These are phyloP conservation scores for Drosophila cyrtoloma DNA, from an alignment of 2,888 invertebrate genomes.

Conservation along the genomic window DNA sequence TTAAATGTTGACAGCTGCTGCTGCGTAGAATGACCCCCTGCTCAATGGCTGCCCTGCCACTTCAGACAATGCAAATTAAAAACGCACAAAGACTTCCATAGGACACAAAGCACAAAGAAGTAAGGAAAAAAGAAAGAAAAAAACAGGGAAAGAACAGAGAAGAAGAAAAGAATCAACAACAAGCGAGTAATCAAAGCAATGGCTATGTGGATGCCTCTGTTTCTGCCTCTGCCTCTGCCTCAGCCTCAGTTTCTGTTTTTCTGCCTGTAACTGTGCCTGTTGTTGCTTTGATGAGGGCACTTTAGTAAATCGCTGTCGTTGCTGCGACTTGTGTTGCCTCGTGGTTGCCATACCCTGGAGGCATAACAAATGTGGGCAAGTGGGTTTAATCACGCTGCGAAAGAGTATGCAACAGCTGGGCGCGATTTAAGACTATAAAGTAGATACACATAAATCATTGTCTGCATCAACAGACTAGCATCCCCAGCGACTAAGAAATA, in stretches of 20 bases:
- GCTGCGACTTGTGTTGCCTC: constrained; percentile 24
- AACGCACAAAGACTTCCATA: constrained; percentile 41
- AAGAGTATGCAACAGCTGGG: neutral
- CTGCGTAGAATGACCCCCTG: constrained; percentile 6
- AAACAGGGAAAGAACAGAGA: neutral
- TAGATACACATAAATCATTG: neutral
- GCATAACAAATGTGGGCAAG: neutral
- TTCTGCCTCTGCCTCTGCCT: neutral
- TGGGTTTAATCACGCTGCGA: neutral
- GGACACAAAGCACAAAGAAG: constrained; percentile 25
- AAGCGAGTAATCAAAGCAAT: constrained; percentile 53
- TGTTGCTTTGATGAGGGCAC: constrained; percentile 79
- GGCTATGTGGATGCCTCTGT: constrained; percentile 34
- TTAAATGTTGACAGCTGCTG: constrained; percentile 50
- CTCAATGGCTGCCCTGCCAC: constrained; percentile 11
- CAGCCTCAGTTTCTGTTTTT: constrained; percentile 4
- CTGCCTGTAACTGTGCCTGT: constrained; percentile 61
- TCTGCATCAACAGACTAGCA: neutral
- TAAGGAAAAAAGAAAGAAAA: neutral
- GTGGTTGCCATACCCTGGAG: constrained; percentile 22
- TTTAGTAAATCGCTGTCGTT: constrained; percentile 71
- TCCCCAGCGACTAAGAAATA: too few species aligned
- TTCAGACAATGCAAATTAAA: constrained; percentile 63
- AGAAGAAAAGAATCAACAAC: constrained; percentile 16
- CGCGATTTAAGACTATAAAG: neutral